A percentile compares a stretch with the other conserved stretches of the same genome.
phyloP scores from a whole-genome alignment of 2,113 vertebrate species.

The Takifugu bimaculatus region DNA sequence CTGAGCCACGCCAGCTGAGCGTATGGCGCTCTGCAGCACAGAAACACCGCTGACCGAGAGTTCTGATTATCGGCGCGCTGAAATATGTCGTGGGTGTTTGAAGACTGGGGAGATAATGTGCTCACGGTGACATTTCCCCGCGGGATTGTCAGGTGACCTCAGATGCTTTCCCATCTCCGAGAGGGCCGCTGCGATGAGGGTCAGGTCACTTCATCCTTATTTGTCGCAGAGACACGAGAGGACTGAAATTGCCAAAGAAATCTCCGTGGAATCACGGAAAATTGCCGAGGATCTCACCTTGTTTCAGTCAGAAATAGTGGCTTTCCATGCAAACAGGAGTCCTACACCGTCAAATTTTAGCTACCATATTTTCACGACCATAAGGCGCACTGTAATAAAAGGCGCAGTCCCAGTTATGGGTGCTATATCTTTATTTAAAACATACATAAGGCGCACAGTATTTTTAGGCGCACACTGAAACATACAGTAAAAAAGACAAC shows the following conservation, averaged over 20 bases:
- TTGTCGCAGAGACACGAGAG: slow-evolving; percentile 28
- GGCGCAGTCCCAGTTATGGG: no score
- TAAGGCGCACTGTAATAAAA: no score
- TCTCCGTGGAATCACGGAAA: slow-evolving; percentile 2
- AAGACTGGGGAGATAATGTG: slow-evolving; percentile 43
- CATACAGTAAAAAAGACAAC: no score
- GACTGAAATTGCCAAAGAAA: slow-evolving; percentile 29
- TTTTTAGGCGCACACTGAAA: no score
- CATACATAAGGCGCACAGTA: no score
- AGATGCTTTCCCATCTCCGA: slow-evolving; percentile 43
- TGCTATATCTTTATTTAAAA: no score
- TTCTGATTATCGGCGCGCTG: slow-evolving; percentile 52
- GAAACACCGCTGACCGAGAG: slow-evolving; percentile 28
- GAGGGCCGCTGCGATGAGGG: slow-evolving; percentile 16
- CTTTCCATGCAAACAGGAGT: no score
- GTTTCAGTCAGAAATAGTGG: background rate
- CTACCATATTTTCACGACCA: no score
- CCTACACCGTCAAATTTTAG: no score
- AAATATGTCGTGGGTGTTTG: slow-evolving; percentile 43
- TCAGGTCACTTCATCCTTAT: slow-evolving; percentile 44
- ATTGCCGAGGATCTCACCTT: slow-evolving; percentile 3
- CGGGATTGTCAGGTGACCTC: slow-evolving; percentile 45
- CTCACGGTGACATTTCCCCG: slow-evolving; percentile 39
- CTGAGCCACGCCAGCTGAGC: background rate
- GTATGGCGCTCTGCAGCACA: slow-evolving; percentile 8